Conservation (phyloP, 2,113 vertebrate species). For the Rhizomys pruinosus region DNA sequence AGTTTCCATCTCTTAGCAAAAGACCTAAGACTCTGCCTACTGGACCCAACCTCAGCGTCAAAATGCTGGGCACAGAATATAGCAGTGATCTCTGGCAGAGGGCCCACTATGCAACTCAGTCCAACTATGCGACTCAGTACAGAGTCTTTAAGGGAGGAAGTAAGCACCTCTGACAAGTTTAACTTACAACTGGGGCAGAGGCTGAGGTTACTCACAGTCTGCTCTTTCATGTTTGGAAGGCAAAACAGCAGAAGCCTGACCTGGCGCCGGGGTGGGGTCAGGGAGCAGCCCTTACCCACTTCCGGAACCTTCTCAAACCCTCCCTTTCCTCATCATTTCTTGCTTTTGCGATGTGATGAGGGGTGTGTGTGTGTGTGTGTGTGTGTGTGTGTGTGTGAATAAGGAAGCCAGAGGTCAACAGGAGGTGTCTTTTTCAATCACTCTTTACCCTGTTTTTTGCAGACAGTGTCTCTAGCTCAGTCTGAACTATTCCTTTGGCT, state of each 20-base stretch:
- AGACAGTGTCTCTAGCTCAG: no score
- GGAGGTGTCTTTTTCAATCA: no score
- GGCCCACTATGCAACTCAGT: background rate
- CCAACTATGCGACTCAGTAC: background rate
- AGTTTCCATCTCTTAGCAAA: slow-evolving; percentile 4
- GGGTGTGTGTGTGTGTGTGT: no score
- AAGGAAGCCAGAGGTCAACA: no score
- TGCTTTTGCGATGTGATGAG: no score
- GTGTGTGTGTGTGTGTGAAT: no score
- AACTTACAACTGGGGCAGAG: background rate
- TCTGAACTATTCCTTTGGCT: no score
- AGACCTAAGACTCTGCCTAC: background rate
- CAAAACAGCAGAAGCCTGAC: no score
- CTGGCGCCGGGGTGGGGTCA: background rate
- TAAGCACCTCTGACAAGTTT: background rate
- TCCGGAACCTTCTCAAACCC: background rate
- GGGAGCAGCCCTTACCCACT: background rate
- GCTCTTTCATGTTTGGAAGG: no score
- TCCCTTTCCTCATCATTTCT: no score
- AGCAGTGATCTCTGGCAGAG: background rate
- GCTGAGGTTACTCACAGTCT: no score
- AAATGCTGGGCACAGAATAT: background rate
- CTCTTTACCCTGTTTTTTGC: no score
- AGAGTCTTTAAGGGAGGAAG: background rate
- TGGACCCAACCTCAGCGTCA: background rate